These are phyloP conservation scores for Drosophila virilis DNA, from an alignment of 1,140 invertebrate genomes.

Conservation along the genomic window DNA sequence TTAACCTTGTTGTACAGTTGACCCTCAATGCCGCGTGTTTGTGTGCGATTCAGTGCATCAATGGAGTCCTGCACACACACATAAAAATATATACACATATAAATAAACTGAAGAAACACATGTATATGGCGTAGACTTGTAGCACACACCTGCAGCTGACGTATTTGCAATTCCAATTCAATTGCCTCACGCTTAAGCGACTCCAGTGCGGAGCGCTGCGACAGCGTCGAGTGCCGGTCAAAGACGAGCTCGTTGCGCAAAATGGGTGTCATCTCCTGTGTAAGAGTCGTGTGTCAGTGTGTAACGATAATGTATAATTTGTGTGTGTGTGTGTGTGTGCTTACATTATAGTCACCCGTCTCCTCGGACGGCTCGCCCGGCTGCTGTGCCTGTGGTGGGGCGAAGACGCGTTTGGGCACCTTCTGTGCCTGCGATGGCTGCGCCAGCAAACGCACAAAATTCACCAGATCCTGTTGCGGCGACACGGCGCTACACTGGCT, in stretches of 20 bases:
- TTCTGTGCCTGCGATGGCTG: slow-evolving; percentile 86
- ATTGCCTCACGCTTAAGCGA: slow-evolving; percentile 92
- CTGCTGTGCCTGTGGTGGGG: slow-evolving; percentile 87
- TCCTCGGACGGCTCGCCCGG: slow-evolving; percentile 76
- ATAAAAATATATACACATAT: slow-evolving; percentile 11
- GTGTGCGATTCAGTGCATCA: slow-evolving; percentile 92
- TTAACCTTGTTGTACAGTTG: slow-evolving; percentile 96
- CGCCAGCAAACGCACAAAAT: slow-evolving; percentile 89
- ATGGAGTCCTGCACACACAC: slow-evolving; percentile 89
- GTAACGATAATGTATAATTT: background rate
- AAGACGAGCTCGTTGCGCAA: slow-evolving; percentile 93
- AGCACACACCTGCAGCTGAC: slow-evolving; percentile 88
- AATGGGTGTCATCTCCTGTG: slow-evolving; percentile 87
- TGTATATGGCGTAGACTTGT: slow-evolving; percentile 6
- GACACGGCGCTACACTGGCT: slow-evolving; percentile 89
- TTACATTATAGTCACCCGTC: slow-evolving; percentile 75
- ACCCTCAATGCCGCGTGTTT: slow-evolving; percentile 93
- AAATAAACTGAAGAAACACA: slow-evolving; percentile 3
- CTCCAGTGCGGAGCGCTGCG: slow-evolving; percentile 90
- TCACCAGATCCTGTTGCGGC: slow-evolving; percentile 89
- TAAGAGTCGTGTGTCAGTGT: background rate
- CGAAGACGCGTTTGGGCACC: slow-evolving; percentile 87
- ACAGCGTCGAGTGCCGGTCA: slow-evolving; percentile 90
- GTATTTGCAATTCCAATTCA: slow-evolving; percentile 93
- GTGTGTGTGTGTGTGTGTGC: slow-evolving; percentile 36